Evolutionary conservation across 2,113 vertebrate genomes (phyloP).

Genomic region (Seriola rivoliana): DNA sequence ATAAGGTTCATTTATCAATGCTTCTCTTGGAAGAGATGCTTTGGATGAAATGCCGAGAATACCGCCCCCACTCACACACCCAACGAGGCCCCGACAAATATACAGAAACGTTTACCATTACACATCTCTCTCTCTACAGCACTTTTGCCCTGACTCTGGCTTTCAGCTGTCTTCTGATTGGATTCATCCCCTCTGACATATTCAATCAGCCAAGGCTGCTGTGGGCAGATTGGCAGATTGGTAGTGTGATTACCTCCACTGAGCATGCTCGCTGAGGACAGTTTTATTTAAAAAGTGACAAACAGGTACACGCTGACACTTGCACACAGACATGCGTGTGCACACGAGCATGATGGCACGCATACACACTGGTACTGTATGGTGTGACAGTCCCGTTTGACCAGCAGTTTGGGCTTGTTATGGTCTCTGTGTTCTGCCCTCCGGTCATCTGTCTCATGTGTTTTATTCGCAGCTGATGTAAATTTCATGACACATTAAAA

Average conservation of each 20-base stretch:
- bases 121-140: conserved; percentile 50
- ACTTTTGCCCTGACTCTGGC: conserved; percentile 52
- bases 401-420: conserved; percentile 12
- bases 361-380: conserved; percentile 32
- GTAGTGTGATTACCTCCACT: conserved; percentile 74
- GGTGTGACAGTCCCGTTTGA: conserved; percentile 21
- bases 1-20: conserved; percentile 81
- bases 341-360: conserved; percentile 59
- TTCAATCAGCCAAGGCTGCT: conserved; percentile 75
- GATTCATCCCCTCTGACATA: conserved; percentile 78
- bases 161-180: conserved; percentile 71
- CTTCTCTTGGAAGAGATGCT: conserved; percentile 63
- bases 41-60: conserved; percentile 70
- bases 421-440: conserved; percentile 33
- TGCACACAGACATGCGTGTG: conserved; percentile 49
- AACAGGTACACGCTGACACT: conserved; percentile 31
- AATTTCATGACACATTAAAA: conserved; percentile 28
- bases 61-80: conserved; percentile 41
- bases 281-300: conserved; percentile 45
- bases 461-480: conserved; percentile 56
- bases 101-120: conserved; percentile 56
- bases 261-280: conserved; percentile 63
- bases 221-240: conserved; percentile 78
- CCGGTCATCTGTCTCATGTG: conserved; percentile 17
- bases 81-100: conserved; percentile 62